These are phyloP conservation scores for Artemia sp. DNA, from an alignment of 2,888 invertebrate genomes.

Conservation along the genomic window DNA sequence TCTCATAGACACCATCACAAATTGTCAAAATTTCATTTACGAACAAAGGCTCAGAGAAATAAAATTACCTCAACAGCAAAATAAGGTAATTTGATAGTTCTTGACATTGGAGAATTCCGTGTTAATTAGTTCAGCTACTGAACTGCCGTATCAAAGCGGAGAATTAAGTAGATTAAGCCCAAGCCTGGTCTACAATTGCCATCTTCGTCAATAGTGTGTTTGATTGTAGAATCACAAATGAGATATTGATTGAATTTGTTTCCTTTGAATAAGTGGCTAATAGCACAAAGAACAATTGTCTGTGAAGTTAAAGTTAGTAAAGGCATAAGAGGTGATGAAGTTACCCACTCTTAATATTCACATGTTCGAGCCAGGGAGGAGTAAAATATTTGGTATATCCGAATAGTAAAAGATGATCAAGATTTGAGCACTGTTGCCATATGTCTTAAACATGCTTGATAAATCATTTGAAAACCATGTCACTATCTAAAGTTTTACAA, in stretches of 20 bases:
- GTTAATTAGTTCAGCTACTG: constrained; percentile 13
- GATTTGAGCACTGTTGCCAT: too few species aligned
- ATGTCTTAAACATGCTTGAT: too few species aligned
- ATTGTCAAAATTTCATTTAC: constrained; percentile 8
- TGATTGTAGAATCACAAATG: constrained; percentile 12
- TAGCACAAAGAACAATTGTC: too few species aligned
- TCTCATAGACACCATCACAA: constrained; percentile 4
- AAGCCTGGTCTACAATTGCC: constrained; percentile 6
- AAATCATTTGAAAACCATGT: too few species aligned
- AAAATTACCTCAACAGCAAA: constrained; percentile 13
- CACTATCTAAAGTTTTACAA: too few species aligned
- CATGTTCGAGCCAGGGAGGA: too few species aligned
- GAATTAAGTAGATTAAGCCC: neutral
- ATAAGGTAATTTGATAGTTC: constrained; percentile 12
- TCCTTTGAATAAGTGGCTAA: too few species aligned
- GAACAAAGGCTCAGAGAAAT: constrained; percentile 11
- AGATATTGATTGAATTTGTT: neutral
- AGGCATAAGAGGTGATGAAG: too few species aligned
- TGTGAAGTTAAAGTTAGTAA: too few species aligned
- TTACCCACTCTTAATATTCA: too few species aligned
- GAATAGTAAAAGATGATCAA: too few species aligned
- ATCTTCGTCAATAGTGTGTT: neutral
- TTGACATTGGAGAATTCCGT: constrained; percentile 15
- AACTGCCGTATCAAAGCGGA: constrained; percentile 8
- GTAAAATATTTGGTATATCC: too few species aligned